phyloP scores from a whole-genome alignment of 2,797 vertebrate genomes.

The Australoheros facetus region DNA sequence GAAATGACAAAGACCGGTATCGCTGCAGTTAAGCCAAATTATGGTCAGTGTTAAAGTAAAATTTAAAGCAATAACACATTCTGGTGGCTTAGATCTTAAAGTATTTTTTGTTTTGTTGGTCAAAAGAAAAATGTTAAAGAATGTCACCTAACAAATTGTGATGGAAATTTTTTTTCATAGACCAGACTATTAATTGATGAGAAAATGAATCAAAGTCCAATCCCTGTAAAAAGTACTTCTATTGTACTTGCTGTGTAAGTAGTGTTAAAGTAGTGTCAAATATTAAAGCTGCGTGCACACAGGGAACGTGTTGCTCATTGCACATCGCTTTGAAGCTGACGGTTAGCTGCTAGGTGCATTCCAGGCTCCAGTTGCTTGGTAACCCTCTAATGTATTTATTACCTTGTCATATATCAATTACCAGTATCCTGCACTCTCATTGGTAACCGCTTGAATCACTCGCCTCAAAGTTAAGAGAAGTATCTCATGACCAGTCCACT shows the following conservation, averaged over 20 bases:
- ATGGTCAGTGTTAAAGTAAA: not conserved
- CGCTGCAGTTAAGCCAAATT: fast-evolving
- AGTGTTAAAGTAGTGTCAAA: not conserved
- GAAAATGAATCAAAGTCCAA: not conserved
- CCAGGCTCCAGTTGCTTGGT: not conserved
- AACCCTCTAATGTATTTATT: not conserved
- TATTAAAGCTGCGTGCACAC: too few species aligned
- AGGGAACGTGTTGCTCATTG: too few species aligned
- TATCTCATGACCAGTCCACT: not conserved
- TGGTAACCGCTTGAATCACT: too few species aligned
- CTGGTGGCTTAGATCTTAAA: not conserved
- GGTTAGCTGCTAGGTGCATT: not conserved
- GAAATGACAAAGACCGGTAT: not conserved
- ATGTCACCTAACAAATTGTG: not conserved
- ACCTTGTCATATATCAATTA: not conserved
- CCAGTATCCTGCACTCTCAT: not conserved
- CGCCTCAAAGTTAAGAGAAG: not conserved
- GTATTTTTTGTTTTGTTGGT: not conserved
- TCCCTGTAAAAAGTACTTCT: not conserved
- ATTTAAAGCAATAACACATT: not conserved
- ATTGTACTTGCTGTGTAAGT: not conserved
- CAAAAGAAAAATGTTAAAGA: not conserved
- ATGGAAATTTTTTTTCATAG: not conserved
- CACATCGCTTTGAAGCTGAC: not conserved
- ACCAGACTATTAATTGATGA: not conserved